Evolutionary conservation across 2,113 vertebrate species (phyloP).

Genomic region (Rhipidura dahli): DNA sequence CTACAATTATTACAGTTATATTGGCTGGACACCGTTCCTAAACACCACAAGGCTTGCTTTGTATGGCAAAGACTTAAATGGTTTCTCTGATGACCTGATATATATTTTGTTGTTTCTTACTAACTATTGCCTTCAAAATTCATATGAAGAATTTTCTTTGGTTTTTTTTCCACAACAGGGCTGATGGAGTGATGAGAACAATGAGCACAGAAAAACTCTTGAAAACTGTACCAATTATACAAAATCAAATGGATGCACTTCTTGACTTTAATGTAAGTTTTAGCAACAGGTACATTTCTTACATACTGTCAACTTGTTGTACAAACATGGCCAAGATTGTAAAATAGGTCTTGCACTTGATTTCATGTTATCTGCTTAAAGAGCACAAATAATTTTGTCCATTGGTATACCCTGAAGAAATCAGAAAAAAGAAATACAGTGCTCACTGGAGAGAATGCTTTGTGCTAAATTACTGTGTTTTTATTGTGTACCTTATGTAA

Average conservation of each 20-base stretch:
- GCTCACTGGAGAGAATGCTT: not conserved
- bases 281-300: not conserved
- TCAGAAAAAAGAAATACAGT: not conserved
- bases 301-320: fast-evolving
- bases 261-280: slow-evolving; percentile 93
- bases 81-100: not conserved
- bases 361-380: not conserved
- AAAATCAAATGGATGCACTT: slow-evolving; percentile 92
- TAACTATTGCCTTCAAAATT: not conserved
- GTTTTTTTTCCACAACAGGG: slow-evolving; percentile 70
- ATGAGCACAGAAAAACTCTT: slow-evolving; percentile 97
- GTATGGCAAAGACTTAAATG: not conserved
- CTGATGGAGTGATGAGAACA: slow-evolving; percentile 96
- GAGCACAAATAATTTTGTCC: not conserved
- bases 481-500: not conserved
- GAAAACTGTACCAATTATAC: slow-evolving; percentile 92
- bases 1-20: not conserved
- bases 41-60: not conserved
- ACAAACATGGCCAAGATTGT: not conserved
- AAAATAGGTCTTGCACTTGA: not conserved
- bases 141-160: not conserved
- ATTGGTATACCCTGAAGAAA: not conserved
- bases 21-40: not conserved
- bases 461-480: not conserved
- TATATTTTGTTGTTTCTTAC: not conserved